Conservation (phyloP, 2,888 invertebrate species). For the Polymixis lichenea region DNA sequence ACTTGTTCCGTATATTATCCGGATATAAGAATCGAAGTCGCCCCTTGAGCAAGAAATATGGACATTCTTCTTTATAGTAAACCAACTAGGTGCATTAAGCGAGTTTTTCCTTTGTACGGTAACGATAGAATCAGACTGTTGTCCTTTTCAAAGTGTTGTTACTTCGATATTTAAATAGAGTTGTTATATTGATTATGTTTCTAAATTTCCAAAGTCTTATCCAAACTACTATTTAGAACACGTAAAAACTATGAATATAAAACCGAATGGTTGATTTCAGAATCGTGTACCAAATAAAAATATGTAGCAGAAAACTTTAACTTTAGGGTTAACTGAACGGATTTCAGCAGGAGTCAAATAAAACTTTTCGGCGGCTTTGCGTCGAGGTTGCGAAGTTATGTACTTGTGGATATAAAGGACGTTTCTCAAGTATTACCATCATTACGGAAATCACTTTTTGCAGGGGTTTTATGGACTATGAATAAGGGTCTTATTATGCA, state of each 20-base stretch:
- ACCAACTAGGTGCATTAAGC: conserved; percentile 2
- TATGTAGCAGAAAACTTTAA: conserved; percentile 20
- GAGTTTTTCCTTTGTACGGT: not conserved
- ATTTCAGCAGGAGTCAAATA: conserved; percentile 50
- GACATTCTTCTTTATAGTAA: conserved; percentile 16
- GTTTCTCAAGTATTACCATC: conserved; percentile 48
- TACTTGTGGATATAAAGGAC: conserved; percentile 31
- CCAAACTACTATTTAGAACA: not conserved
- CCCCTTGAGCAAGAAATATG: conserved; percentile 36
- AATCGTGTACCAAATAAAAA: conserved; percentile 40
- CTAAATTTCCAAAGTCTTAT: too few relatives aligned
- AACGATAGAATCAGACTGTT: conserved; percentile 4
- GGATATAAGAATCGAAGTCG: conserved; percentile 24
- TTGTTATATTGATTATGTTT: too few relatives aligned
- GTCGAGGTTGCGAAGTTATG: conserved; percentile 43
- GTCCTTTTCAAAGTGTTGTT: not conserved
- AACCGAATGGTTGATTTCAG: conserved; percentile 28
- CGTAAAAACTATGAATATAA: conserved; percentile 20
- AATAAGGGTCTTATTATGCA: conserved; percentile 29
- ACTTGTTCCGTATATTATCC: conserved; percentile 42
- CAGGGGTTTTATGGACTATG: conserved; percentile 9
- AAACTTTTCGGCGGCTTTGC: conserved; percentile 43
- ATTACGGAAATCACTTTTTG: conserved; percentile 48
- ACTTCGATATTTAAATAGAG: not conserved
- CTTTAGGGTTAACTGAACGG: conserved; percentile 37